Evolutionary conservation across 1,140 invertebrate species (phyloP).

Genomic region (Samia ricini): DNA sequence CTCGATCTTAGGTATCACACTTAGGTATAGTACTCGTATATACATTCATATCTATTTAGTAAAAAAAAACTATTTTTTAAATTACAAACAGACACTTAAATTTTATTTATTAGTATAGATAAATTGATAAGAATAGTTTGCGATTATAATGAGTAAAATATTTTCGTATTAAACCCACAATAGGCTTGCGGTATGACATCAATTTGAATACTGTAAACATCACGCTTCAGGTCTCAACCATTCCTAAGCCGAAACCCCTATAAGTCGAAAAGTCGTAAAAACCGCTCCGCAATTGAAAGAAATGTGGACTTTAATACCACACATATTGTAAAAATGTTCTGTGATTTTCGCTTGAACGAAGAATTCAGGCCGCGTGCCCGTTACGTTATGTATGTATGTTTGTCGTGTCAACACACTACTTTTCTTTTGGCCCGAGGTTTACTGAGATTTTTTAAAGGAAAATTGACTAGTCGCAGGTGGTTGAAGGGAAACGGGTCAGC

Average conservation of each 20-base stretch:
- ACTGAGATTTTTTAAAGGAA: slow-evolving; percentile 64
- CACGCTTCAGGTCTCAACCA: slow-evolving; percentile 42
- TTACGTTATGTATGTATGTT: slow-evolving; percentile 64
- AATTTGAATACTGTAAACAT: slow-evolving; percentile 62
- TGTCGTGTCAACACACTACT: slow-evolving; percentile 68
- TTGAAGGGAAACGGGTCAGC: slow-evolving; percentile 67
- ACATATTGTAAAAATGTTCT: slow-evolving; percentile 46
- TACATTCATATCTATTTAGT: too few relatives aligned
- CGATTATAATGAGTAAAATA: slow-evolving; percentile 18
- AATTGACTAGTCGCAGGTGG: slow-evolving; percentile 68
- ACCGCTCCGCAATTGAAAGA: slow-evolving; percentile 29
- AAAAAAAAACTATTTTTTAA: too few relatives aligned
- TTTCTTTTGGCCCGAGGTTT: slow-evolving; percentile 62
- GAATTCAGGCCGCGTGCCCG: slow-evolving; percentile 57
- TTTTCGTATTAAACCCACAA: slow-evolving; percentile 29
- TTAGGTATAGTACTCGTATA: too few relatives aligned
- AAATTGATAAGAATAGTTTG: slow-evolving; percentile 10
- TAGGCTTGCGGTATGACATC: slow-evolving; percentile 34
- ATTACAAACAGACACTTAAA: too few relatives aligned
- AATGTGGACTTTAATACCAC: slow-evolving; percentile 52
- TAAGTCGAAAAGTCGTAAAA: slow-evolving; percentile 32
- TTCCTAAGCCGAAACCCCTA: slow-evolving; percentile 46
- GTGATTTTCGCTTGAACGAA: slow-evolving; percentile 42
- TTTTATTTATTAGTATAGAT: neutral
- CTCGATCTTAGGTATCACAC: too few relatives aligned